These are phyloP conservation scores for Chrosomus eos DNA, from an alignment of 2,797 vertebrate species.

Conservation along the genomic window DNA sequence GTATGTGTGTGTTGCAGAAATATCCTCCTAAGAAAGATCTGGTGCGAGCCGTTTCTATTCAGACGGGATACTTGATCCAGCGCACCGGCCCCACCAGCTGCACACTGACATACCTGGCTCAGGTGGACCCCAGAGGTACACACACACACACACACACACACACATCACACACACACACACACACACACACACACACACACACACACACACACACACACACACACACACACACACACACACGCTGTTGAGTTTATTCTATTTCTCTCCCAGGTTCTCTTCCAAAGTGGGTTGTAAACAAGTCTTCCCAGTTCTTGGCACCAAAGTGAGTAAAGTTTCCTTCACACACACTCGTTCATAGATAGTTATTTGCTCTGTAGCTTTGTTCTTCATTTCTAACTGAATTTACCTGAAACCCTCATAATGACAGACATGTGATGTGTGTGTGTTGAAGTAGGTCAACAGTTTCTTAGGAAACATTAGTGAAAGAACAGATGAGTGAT, in stretches of 20 bases:
- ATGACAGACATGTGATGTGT: not conserved
- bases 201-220: no score
- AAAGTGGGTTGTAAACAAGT: slow-evolving; percentile 97
- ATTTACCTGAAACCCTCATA: not conserved
- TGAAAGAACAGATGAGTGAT: slow-evolving; percentile 1
- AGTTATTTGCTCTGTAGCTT: not conserved
- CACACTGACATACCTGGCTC: slow-evolving; percentile 90
- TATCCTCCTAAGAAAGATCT: slow-evolving; percentile 92
- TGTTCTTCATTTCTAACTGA: not conserved
- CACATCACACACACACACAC: not conserved
- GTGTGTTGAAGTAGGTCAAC: not conserved
- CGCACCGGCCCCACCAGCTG: slow-evolving; percentile 84
- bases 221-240: no score
- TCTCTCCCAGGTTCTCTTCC: slow-evolving; percentile 87
- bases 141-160: not conserved
- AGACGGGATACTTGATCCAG: slow-evolving; percentile 94
- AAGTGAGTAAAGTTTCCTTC: slow-evolving; percentile 78
- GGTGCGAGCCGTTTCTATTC: slow-evolving; percentile 92
- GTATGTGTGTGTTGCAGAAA: slow-evolving; percentile 76
- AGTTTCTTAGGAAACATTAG: not conserved
- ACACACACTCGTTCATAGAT: not conserved
- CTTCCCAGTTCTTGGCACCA: slow-evolving; percentile 90
- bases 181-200: no score
- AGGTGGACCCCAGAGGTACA: slow-evolving; percentile 93
- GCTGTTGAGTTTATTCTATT: not conserved